phyloP scores from a whole-genome alignment of 2,113 vertebrate species.

The Phrynosoma platyrhinos region DNA sequence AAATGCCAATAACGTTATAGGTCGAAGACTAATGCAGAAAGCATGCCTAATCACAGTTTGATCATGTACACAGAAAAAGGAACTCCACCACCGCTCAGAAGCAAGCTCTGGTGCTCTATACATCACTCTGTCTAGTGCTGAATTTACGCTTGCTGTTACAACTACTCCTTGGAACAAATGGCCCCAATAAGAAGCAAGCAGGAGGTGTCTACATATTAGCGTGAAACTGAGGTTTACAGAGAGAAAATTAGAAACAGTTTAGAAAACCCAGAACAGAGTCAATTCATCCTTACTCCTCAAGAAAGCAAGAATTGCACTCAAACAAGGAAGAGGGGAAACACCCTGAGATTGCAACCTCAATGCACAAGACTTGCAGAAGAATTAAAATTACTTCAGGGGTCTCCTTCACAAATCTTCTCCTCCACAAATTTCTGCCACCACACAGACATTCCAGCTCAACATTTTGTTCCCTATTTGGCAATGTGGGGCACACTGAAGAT shows the following conservation, averaged over 20 bases:
- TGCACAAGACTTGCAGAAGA: neutral
- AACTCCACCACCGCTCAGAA: neutral
- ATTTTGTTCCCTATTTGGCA: too few species aligned
- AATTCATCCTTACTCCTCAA: neutral
- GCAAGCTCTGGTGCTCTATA: neutral
- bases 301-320: neutral
- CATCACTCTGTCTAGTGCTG: neutral
- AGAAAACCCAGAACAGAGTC: neutral
- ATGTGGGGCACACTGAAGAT: neutral
- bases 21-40: neutral
- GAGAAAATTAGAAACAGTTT: neutral
- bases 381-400: neutral
- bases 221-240: neutral
- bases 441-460: too few species aligned
- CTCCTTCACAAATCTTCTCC: too few species aligned
- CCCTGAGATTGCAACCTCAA: neutral
- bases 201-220: neutral
- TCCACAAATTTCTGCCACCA: too few species aligned
- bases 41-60: neutral
- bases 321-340: accelerated
- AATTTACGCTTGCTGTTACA: neutral
- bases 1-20: neutral
- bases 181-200: neutral
- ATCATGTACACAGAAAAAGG: neutral
- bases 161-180: neutral